Evolutionary conservation across 1,140 invertebrate species (phyloP), one percentile per base, ranked within the genome.

Genomic region (Megalonaias nervosa): DNA sequence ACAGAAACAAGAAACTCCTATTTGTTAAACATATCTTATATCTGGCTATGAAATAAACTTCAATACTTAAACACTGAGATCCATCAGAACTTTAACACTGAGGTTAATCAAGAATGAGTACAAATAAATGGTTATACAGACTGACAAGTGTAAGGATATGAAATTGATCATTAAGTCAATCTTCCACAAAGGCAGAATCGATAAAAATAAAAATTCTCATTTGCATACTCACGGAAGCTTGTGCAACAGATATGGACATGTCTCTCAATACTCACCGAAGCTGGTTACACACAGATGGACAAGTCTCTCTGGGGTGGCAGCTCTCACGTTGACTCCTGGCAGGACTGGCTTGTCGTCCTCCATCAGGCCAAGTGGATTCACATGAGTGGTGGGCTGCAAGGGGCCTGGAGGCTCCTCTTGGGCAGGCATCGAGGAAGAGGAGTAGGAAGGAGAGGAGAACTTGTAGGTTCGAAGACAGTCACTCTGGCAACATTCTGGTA

Each of bases 301-400:
- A 19, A 91, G 85, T 74, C 87, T 84, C 67, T 91, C 88, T 17
- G 88, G 74, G 4, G 89, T 87, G 23, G 90, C 90, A 55, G 90
- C 89, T 65, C 88, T 82, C 26, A 91, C 86, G 48, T 79, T 85
- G 23, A 91, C 84, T 61, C 89, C 89, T 38, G 86, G 86, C 11
- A 89, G 75, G 16, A 89, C 76, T 57, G 87, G 87, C 75, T 87
- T 89, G 6, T 89, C 88, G 71, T 90, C 90, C 70, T 86, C 87
- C 79, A 87, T 84, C 76, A 84, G 71, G 68, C 79, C 74, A 73
- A 77, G 48, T 21, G 73, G 70, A 70, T 78, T 71, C 80, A 82
- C 71, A 62, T 62, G 64, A 38, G 58, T 64, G 55, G 66, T 57
- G 60, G 72, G 55, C 31, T 73, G 71, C 67, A 71, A 67, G 55